These are phyloP conservation scores for Clivina fossor DNA, from an alignment of 2,888 invertebrate species.

Conservation along the genomic window DNA sequence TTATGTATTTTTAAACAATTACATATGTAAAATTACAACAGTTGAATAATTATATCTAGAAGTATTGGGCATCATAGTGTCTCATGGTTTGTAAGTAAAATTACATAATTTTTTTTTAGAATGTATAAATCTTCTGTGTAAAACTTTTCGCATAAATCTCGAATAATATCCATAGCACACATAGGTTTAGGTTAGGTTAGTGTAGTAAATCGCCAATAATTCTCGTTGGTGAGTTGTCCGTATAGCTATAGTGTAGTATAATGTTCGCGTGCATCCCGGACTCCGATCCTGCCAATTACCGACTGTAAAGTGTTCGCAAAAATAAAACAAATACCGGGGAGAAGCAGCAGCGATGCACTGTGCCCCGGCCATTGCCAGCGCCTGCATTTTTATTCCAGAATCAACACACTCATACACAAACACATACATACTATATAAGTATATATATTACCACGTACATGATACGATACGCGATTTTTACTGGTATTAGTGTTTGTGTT, in stretches of 20 bases:
- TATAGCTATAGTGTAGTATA: no score
- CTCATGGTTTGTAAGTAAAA: no score
- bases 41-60: no score
- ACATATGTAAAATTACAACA: no score
- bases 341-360: constrained; percentile 16
- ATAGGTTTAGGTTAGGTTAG: constrained; percentile 1
- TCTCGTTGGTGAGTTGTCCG: no score
- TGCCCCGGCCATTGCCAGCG: neutral
- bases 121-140: no score
- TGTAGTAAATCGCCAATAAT: neutral
- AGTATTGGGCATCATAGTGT: no score
- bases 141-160: no score
- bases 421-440: constrained; percentile 17
- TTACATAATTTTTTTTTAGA: no score
- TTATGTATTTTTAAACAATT: no score
- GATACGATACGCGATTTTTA: neutral
- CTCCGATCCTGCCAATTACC: constrained; percentile 49
- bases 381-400: constrained; percentile 43
- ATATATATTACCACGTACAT: neutral
- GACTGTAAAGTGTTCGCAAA: constrained; percentile 47
- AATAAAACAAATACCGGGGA: constrained; percentile 45
- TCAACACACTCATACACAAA: constrained; percentile 35
- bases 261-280: constrained; percentile 46
- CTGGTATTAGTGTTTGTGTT: neutral
- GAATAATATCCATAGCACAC: no score